Conservation (phyloP, 2,888 invertebrate species). For the Macrosoma leucophasiata region DNA sequence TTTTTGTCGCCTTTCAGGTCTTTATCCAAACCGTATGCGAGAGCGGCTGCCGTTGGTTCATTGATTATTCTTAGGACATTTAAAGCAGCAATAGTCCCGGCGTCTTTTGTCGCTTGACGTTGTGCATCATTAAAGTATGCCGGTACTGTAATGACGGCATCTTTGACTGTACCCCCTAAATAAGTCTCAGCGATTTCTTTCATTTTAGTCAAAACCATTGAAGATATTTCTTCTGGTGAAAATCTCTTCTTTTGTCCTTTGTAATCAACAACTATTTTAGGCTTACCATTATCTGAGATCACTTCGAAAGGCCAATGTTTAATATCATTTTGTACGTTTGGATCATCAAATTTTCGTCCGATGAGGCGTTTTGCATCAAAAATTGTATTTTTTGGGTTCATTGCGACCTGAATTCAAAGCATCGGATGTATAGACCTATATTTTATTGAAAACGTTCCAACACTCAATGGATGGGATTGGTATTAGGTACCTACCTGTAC, state of each 20-base stretch:
- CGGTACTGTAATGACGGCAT: conserved; percentile 89
- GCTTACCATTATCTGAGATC: conserved; percentile 80
- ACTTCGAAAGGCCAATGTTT: conserved; percentile 90
- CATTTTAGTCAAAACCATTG: conserved; percentile 91
- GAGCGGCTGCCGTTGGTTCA: conserved; percentile 92
- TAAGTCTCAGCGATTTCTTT: conserved; percentile 86
- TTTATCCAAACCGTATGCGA: conserved; percentile 89
- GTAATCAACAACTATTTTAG: conserved; percentile 84
- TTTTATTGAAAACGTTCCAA: too few species aligned
- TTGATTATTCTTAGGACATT: conserved; percentile 93
- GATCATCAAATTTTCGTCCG: conserved; percentile 86
- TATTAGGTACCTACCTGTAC: too few species aligned
- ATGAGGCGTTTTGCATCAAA: conserved; percentile 91
- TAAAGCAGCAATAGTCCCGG: conserved; percentile 88
- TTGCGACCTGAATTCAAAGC: conserved; percentile 75
- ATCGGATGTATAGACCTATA: conserved; percentile 8
- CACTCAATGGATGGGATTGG: too few species aligned
- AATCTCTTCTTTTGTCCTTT: conserved; percentile 85
- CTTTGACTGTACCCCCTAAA: conserved; percentile 81
- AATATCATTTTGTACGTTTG: conserved; percentile 85
- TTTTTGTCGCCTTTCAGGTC: conserved; percentile 83
- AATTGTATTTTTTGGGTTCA: conserved; percentile 88
- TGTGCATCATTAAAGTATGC: conserved; percentile 90
- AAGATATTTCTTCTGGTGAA: conserved; percentile 89
- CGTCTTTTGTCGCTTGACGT: conserved; percentile 92